A percentile compares a stretch with the other conserved stretches of the same genome.
phyloP scores from a whole-genome alignment of 2,113 vertebrate species.

The Thymallus thymallus region DNA sequence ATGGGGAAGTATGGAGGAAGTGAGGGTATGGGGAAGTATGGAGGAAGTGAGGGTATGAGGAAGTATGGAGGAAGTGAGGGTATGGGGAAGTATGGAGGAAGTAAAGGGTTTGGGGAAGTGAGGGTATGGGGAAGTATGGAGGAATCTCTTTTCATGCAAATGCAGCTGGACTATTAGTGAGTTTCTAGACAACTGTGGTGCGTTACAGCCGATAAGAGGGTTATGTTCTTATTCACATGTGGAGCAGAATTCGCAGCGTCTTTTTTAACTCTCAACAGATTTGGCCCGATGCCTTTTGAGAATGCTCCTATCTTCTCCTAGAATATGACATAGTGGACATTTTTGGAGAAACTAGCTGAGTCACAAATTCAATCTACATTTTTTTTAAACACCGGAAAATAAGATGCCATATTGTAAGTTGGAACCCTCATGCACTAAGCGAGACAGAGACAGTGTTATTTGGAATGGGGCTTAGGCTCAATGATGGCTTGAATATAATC shows the following conservation, averaged over 20 bases:
- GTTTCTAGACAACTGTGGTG: constrained; percentile 48
- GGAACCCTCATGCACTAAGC: too few species aligned
- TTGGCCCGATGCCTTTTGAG: constrained; percentile 10
- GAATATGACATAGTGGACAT: constrained; percentile 4
- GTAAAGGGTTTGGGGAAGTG: too few species aligned
- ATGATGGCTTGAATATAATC: neutral
- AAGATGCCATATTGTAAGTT: neutral
- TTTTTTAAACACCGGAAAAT: neutral
- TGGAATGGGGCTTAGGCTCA: constrained; percentile 16
- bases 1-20: constrained; percentile 21
- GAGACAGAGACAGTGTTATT: too few species aligned
- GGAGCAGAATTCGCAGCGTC: constrained; percentile 15
- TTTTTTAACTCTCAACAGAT: constrained; percentile 18
- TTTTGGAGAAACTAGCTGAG: neutral
- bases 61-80: constrained; percentile 12
- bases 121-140: constrained; percentile 12
- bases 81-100: constrained; percentile 21
- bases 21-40: constrained; percentile 8
- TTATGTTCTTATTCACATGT: constrained; percentile 40
- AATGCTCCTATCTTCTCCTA: constrained; percentile 9
- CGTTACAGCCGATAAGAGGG: constrained; percentile 51
- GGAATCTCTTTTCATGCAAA: constrained; percentile 53
- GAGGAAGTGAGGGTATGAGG: too few species aligned
- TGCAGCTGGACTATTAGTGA: constrained; percentile 41
- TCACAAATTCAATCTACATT: too few species aligned